phyloP scores from a whole-genome alignment of 1,140 invertebrate species.

The Drosophila hydei region DNA sequence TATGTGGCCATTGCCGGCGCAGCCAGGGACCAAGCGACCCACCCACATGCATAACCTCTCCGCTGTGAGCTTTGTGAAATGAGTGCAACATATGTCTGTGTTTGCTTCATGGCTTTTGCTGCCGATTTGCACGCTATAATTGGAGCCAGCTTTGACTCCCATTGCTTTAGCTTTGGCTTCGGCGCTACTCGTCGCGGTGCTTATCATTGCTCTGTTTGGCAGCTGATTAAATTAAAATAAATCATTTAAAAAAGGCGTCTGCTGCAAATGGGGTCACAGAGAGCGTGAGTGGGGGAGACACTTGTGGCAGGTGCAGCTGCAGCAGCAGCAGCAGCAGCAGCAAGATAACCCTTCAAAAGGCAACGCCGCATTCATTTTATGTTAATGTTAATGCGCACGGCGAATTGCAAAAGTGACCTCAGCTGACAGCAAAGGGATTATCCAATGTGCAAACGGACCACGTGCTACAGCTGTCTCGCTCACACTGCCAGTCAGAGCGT shows the following conservation, averaged over 20 bases:
- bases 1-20: conserved; percentile 69
- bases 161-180: conserved; percentile 1
- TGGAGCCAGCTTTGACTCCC: conserved; percentile 54
- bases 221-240: conserved; percentile 80
- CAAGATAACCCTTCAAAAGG: conserved; percentile 40
- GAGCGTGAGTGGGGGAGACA: neutral
- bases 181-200: conserved; percentile 43
- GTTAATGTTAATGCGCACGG: conserved; percentile 45
- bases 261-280: conserved; percentile 41
- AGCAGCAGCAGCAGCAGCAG: conserved; percentile 14
- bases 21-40: neutral
- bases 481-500: neutral
- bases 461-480: conserved; percentile 18
- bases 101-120: conserved; percentile 68
- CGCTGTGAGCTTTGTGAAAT: conserved; percentile 55
- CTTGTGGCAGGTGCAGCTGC: conserved; percentile 52
- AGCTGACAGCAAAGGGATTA: conserved; percentile 74
- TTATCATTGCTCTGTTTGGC: conserved; percentile 77
- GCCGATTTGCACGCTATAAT: conserved; percentile 76
- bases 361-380: conserved; percentile 37
- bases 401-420: conserved; percentile 55
- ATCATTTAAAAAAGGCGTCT: conserved; percentile 68
- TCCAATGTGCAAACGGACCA: conserved; percentile 66
- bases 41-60: neutral
- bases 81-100: conserved; percentile 75